Evolutionary conservation across 2,888 invertebrate genomes (phyloP).

Genomic region (Nasonovia ribisnigri): DNA sequence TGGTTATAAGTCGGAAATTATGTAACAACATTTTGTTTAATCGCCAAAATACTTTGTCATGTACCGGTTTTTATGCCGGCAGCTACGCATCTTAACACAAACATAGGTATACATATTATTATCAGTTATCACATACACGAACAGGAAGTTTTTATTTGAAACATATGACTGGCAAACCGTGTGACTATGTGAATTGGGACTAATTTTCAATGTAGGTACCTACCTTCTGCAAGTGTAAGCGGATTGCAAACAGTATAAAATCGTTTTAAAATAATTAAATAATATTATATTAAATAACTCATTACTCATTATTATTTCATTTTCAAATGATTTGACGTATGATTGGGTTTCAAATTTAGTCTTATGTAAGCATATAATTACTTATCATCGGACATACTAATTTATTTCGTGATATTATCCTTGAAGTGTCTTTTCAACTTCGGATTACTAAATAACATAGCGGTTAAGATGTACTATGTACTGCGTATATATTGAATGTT

Average conservation of each 20-base stretch:
- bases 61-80: constrained; percentile 56
- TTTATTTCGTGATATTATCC: not conserved
- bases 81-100: constrained; percentile 37
- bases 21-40: constrained; percentile 43
- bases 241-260: not conserved
- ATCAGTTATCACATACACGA: constrained; percentile 43
- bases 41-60: constrained; percentile 49
- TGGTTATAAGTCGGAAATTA: constrained; percentile 52
- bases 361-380: constrained; percentile 34
- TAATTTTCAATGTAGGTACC: not conserved
- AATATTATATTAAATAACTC: not conserved
- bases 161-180: not conserved
- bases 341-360: not conserved
- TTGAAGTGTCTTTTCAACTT: constrained; percentile 21
- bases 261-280: not conserved
- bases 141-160: constrained; percentile 53
- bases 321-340: not conserved
- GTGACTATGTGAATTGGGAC: not conserved
- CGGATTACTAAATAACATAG: not conserved
- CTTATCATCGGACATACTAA: not conserved
- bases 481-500: not conserved
- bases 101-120: not conserved
- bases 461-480: not conserved
- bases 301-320: constrained; percentile 7
- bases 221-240: not conserved